Evolutionary conservation across 2,888 invertebrate genomes (phyloP), one percentile per base, ranked within the genome.

Genomic region (Xanthia icteritia): DNA sequence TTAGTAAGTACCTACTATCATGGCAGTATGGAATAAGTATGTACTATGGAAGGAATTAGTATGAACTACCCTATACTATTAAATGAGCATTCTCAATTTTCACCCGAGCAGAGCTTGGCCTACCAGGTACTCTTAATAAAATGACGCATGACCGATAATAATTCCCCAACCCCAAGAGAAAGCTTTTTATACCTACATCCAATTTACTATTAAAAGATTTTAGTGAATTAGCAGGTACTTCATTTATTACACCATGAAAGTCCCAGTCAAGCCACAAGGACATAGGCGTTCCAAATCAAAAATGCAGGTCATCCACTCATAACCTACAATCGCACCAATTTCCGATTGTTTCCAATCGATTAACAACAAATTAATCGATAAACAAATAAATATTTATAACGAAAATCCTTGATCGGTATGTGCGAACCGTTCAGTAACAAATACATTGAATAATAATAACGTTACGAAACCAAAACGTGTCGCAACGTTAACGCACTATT

Each of bases 301-400:
- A 5, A 61, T 56, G 23, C 68, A 56, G 56, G 64, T 73, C 68
- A 70, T 66, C 23, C 31, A 60, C 70, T 70, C 60, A 56, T 56
- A 72, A 64, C n/a, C 54, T 27, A 63, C 48, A 75, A n/a, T 64
- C 72, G 51, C 75, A 82, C 23, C 72, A 73, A 84, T 84, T 73
- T 78, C 36, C 72, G 51, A 84, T 78, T 86, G 64, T 86, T 86
- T 86, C 84, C 86, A 67, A 86, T 54, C 84, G 73, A 84, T 84
- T 84, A 82, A 72, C 48, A 72, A 72, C 23, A 27, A 61, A 36
- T 36, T 54, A 68, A 73, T 60, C 17, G 20, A 20, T 66, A 85
- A 51, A 72, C 23, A 72, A 72, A 77, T 67, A 39, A 78, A 76
- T 65, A 68, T 85, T 85, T 65, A n/a, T 51, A 64, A 39, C 67